Conservation (phyloP, 2,113 vertebrate genomes). For the Blennius ocellaris region DNA sequence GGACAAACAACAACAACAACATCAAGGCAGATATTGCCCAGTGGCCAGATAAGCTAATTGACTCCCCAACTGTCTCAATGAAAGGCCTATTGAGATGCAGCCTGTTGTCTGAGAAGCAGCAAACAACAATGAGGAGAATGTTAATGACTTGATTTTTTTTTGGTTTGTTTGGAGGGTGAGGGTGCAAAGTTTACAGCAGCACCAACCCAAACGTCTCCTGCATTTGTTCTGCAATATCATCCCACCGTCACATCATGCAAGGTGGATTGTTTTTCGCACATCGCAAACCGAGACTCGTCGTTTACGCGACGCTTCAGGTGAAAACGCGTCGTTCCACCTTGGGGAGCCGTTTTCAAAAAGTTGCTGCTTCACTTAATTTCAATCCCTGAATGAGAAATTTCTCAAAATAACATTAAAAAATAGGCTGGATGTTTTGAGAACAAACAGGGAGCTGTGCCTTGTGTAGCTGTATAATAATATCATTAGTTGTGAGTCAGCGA, state of each 20-base stretch:
- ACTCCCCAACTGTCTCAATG: constrained; percentile 65
- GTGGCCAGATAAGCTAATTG: constrained; percentile 70
- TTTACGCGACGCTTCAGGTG: too few relatives aligned
- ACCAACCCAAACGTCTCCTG: constrained; percentile 38
- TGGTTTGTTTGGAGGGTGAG: constrained; percentile 23
- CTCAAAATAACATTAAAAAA: background rate
- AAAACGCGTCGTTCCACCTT: too few relatives aligned
- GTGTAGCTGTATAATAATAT: background rate
- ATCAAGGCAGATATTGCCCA: constrained; percentile 54
- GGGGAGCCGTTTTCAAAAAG: too few relatives aligned
- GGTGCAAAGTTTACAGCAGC: constrained; percentile 67
- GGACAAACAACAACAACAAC: constrained; percentile 17
- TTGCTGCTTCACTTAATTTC: too few relatives aligned
- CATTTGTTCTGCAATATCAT: too few relatives aligned
- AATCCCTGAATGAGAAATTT: background rate
- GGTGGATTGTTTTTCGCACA: too few relatives aligned
- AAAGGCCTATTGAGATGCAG: constrained; percentile 71
- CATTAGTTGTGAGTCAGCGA: background rate
- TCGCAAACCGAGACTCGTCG: too few relatives aligned
- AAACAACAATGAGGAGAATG: constrained; percentile 72
- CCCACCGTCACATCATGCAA: constrained; percentile 52
- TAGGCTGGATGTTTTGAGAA: background rate
- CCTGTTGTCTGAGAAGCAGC: constrained; percentile 34
- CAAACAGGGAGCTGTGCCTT: background rate
- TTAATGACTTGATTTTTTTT: constrained; percentile 62